Percentiles rank a stretch among this genome's conserved stretches.
Conservation (phyloP, 2,797 vertebrate genomes). For the Tokudaia muenninki region DNA sequence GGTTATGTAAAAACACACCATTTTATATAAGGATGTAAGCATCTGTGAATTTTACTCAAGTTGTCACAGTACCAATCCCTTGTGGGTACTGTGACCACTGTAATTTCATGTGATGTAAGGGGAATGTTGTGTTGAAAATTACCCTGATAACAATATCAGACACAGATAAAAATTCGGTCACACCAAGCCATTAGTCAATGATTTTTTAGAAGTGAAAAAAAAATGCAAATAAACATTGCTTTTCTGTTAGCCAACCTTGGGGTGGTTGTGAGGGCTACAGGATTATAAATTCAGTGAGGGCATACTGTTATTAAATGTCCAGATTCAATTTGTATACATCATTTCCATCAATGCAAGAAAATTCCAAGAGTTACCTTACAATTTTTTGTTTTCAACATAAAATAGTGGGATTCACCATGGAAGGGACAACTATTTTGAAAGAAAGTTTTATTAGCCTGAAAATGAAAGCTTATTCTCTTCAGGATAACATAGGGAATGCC, state of each 20-base stretch:
- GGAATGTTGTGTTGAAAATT: neutral
- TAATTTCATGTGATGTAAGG: constrained; percentile 34
- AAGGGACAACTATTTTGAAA: constrained; percentile 35
- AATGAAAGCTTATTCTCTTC: neutral
- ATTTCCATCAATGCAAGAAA: constrained; percentile 28
- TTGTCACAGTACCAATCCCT: neutral
- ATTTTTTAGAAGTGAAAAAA: constrained; percentile 3
- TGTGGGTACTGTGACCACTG: neutral
- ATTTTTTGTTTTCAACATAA: neutral
- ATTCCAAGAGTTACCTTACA: constrained; percentile 26
- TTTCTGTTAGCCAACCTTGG: neutral
- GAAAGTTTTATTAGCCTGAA: neutral
- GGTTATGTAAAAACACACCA: neutral
- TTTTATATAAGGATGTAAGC: neutral
- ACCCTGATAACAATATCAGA: constrained; percentile 12
- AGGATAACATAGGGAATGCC: neutral
- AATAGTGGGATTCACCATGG: neutral
- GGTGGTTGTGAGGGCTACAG: neutral
- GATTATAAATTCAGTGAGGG: neutral
- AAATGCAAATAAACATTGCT: neutral
- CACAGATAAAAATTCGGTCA: neutral
- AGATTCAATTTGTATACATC: neutral
- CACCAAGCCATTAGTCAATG: neutral
- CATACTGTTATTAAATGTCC: constrained; percentile 5
- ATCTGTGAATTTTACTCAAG: neutral